A percentile compares a stretch with the other conserved stretches of the same genome.
Conservation (phyloP, 2,888 invertebrate genomes). For the Lasioglossum figueresi region DNA sequence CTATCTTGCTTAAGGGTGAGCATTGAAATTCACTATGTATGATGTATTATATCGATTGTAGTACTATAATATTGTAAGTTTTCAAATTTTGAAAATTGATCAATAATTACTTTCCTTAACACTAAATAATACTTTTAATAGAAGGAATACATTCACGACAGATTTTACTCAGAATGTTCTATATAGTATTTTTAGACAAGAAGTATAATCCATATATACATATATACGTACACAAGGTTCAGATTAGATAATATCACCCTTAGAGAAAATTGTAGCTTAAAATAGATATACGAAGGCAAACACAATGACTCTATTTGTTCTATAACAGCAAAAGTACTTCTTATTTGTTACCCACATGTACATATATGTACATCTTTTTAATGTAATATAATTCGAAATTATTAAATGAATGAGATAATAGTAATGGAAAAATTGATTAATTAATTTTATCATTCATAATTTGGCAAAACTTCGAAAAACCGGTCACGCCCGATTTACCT, state of each 20-base stretch:
- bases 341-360: constrained; percentile 7
- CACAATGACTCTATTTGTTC: constrained; percentile 39
- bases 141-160: constrained; percentile 5
- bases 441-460: neutral
- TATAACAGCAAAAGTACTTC: constrained; percentile 19
- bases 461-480: neutral
- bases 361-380: neutral
- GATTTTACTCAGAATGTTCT: constrained; percentile 34
- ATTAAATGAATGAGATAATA: neutral
- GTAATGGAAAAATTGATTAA: neutral
- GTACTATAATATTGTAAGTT: neutral
- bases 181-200: constrained; percentile 57
- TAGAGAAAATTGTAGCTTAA: constrained; percentile 65
- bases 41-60: neutral
- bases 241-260: constrained; percentile 71
- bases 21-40: neutral
- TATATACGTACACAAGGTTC: constrained; percentile 56
- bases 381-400: neutral
- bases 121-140: constrained; percentile 9
- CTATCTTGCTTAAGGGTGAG: neutral
- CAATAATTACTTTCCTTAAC: neutral
- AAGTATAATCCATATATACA: constrained; percentile 35
- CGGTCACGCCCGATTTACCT: neutral
- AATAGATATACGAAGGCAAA: constrained; percentile 46
- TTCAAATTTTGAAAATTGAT: neutral